Percentiles rank a stretch among this genome's conserved stretches.
These are phyloP conservation scores for Copsychus sechellarum DNA, from an alignment of 2,113 vertebrate genomes.

Conservation along the genomic window DNA sequence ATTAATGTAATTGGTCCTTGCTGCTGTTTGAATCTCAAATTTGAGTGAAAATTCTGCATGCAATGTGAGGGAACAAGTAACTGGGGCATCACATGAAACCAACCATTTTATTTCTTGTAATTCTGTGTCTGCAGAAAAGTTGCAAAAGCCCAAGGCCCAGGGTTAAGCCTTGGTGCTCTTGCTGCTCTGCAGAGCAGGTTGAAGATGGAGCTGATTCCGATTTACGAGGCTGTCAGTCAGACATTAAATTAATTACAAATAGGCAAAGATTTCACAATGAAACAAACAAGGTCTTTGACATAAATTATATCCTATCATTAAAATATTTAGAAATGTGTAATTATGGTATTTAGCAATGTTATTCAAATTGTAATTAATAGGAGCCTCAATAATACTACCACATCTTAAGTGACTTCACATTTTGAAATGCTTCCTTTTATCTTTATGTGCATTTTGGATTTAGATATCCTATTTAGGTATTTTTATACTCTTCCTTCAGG, in stretches of 20 bases:
- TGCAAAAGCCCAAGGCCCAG: background rate
- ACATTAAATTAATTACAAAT: slow-evolving; percentile 46
- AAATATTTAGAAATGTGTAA: slow-evolving; percentile 55
- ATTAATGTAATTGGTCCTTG: background rate
- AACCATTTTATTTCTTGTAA: background rate
- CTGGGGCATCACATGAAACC: background rate
- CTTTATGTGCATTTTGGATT: slow-evolving; percentile 68
- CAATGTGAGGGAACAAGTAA: background rate
- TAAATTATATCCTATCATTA: slow-evolving; percentile 51
- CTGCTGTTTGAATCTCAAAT: background rate
- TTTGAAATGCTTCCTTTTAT: slow-evolving; percentile 48
- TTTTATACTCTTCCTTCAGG: slow-evolving; percentile 77
- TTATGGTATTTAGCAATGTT: slow-evolving; percentile 18
- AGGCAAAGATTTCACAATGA: slow-evolving; percentile 42
- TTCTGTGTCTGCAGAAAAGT: background rate
- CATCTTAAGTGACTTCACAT: slow-evolving; percentile 23
- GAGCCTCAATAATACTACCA: background rate
- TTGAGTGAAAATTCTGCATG: background rate
- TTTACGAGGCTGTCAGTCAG: slow-evolving; percentile 37
- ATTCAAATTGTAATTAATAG: slow-evolving; percentile 48
- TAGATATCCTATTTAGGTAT: slow-evolving; percentile 63
- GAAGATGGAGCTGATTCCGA: background rate
- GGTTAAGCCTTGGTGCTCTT: background rate
- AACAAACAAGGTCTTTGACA: slow-evolving; percentile 53
- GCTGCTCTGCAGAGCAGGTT: background rate